A percentile compares a stretch with the other conserved stretches of the same genome.
phyloP scores from a whole-genome alignment of 2,888 invertebrate genomes.

The Cactoblastis cactorum region DNA sequence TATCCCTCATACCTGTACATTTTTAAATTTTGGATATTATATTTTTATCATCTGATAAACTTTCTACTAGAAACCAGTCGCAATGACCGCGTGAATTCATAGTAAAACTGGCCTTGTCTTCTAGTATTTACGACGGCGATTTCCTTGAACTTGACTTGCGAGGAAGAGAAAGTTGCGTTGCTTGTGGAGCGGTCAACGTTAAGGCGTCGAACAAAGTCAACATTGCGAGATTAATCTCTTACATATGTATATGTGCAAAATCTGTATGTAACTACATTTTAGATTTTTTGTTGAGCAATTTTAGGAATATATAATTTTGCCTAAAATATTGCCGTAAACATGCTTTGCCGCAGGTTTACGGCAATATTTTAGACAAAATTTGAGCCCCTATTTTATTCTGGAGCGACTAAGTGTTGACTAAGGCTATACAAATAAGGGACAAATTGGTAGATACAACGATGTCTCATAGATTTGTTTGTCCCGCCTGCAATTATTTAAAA shows the following conservation, averaged over 20 bases:
- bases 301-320: too few species aligned
- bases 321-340: too few species aligned
- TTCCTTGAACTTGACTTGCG: slow-evolving; percentile 39
- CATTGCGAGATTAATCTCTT: not conserved
- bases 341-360: too few species aligned
- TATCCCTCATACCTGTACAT: not conserved
- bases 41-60: not conserved
- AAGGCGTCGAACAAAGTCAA: not conserved
- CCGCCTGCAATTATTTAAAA: too few species aligned
- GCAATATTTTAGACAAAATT: too few species aligned
- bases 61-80: slow-evolving; percentile 16
- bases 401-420: too few species aligned
- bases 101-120: slow-evolving; percentile 32
- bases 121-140: slow-evolving; percentile 22
- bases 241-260: not conserved
- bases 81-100: slow-evolving; percentile 18
- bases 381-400: too few species aligned
- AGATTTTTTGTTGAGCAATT: too few species aligned
- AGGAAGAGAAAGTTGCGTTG: slow-evolving; percentile 35
- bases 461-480: too few species aligned
- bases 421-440: too few species aligned
- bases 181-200: not conserved
- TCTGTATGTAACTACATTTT: too few species aligned
- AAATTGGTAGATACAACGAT: too few species aligned
- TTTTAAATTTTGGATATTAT: not conserved